Conservation (phyloP, 2,113 vertebrate species). For the Isurus oxyrinchus region DNA sequence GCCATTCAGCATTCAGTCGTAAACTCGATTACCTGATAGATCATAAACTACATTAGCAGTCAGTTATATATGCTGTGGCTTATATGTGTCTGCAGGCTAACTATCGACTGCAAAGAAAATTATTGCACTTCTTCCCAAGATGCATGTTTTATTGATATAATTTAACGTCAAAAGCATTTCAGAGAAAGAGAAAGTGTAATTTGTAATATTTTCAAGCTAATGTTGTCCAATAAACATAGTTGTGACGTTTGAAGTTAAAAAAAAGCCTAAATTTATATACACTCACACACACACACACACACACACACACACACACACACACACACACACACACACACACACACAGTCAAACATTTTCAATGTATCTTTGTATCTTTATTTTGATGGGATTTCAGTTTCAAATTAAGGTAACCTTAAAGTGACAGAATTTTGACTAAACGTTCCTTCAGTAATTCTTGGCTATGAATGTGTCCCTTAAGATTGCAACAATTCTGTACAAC, state of each 20-base stretch:
- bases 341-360: background rate
- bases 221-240: background rate
- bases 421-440: background rate
- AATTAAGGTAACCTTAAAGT: background rate
- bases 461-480: background rate
- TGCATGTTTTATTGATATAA: constrained; percentile 17
- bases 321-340: background rate
- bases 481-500: background rate
- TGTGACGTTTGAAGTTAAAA: background rate
- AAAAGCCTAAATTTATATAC: background rate
- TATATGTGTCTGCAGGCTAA: background rate
- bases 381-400: background rate
- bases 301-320: background rate
- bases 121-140: background rate
- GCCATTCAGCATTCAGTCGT: background rate
- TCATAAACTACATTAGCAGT: constrained; percentile 21
- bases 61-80: background rate
- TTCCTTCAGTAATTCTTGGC: background rate
- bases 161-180: background rate
- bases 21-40: background rate
- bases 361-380: background rate
- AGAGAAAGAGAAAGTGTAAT: background rate
- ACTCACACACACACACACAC: background rate
- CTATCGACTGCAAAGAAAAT: background rate
- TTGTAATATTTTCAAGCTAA: background rate